Base-by-base conservation (phyloP, 2,888 invertebrate genomes). In the Chaetoderma sp. region DNA sequence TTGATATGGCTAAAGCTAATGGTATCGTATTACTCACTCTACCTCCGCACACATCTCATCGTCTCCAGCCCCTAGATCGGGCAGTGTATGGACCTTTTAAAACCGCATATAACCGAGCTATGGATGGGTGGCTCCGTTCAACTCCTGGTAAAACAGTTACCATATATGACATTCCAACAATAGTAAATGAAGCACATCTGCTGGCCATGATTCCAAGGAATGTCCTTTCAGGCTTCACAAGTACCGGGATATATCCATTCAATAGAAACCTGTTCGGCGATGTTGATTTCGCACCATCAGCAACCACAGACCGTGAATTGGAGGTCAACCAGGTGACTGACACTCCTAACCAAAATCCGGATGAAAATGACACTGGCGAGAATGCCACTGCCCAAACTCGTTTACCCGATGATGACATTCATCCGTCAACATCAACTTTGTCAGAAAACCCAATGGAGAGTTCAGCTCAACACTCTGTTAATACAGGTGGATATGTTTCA, bases 131-230 rank as follows among this genome's bases (percentile, higher is more conserved):
- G 83, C 71, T 81, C 63, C 62, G 72, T 56, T 49, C 54, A 32
- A 67, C 77, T 74, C 76, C 79, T 4, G 83, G 83, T 6, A 84
- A 81, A 77, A 78, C 82, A 4, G 65, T 85, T 21, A 77, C 73
- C 8, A 61, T 68, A 45, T 62, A 66, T 39, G 57, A 68, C 21
- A 60, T 68, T 33, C 56, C 60, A 30, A 42, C 47, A n/a, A 23
- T 50, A 33, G 52, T 45, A 23, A 60, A 50, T 13, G 21, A 63
- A 49, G 60, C 55, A n/a, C 50, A 60, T 13, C 45, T 44, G 60
- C 56, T 44, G 16, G 63, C 59, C 23, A 13, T 62, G 45, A 44
- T 47, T 18, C 62, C 58, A 10, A 6, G 5, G 42, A 59, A 63
- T 49, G 47, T 63, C 27, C 8, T 45, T 18, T 44, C 56, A 16